These are phyloP conservation scores for Aproaerema taeniolella DNA, from an alignment of 2,888 invertebrate genomes.

Conservation along the genomic window DNA sequence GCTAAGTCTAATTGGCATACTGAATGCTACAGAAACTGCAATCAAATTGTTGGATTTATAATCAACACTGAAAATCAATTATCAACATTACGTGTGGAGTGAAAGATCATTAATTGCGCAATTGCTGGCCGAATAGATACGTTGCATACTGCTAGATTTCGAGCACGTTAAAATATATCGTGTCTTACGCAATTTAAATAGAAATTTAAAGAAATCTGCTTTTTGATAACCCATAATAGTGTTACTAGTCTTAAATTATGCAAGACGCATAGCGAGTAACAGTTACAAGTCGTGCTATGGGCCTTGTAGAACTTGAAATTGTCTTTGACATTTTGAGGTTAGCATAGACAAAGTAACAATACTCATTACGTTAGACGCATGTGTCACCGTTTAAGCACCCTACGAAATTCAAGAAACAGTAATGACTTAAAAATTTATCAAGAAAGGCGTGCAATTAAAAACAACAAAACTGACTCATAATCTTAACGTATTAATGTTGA, in stretches of 20 bases:
- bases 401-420: too few relatives aligned
- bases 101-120: too few relatives aligned
- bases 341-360: constrained; percentile 27
- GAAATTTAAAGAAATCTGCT: constrained; percentile 20
- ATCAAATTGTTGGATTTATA: too few relatives aligned
- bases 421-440: too few relatives aligned
- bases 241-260: constrained; percentile 27
- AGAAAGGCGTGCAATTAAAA: too few relatives aligned
- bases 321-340: constrained; percentile 45
- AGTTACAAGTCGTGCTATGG: constrained; percentile 34
- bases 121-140: too few relatives aligned
- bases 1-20: too few relatives aligned
- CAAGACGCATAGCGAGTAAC: constrained; percentile 29
- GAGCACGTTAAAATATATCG: constrained; percentile 21
- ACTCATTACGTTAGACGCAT: constrained; percentile 18
- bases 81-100: too few relatives aligned
- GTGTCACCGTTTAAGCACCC: too few relatives aligned
- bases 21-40: too few relatives aligned
- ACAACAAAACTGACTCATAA: neutral
- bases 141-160: too few relatives aligned
- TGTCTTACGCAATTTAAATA: constrained; percentile 27
- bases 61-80: too few relatives aligned
- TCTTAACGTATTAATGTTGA: constrained; percentile 2
- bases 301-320: constrained; percentile 28
- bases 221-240: constrained; percentile 11